These are phyloP conservation scores for Megamerina dolium DNA, from an alignment of 2,888 invertebrate genomes.

Conservation along the genomic window DNA sequence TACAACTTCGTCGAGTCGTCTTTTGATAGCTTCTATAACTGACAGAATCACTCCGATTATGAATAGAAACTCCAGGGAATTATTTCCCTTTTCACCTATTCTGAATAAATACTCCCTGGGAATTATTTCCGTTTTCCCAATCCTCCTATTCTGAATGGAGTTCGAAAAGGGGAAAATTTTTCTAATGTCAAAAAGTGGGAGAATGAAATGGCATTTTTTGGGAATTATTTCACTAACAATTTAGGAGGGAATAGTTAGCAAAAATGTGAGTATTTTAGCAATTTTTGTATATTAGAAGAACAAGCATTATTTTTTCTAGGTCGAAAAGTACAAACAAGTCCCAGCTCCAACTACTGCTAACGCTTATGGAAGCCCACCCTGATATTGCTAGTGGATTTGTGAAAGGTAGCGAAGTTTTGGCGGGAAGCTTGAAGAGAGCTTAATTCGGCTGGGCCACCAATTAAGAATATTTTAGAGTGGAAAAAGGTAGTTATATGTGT, in stretches of 20 bases:
- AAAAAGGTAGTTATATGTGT: slow-evolving; percentile 6
- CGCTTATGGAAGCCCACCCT: slow-evolving; percentile 6
- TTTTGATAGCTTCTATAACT: too few species aligned
- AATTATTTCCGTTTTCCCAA: slow-evolving; percentile 5
- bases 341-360: slow-evolving; percentile 4
- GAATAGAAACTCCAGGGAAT: too few species aligned
- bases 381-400: slow-evolving; percentile 7
- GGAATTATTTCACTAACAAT: neutral
- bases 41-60: too few species aligned
- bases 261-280: neutral
- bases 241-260: neutral
- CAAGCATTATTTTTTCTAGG: neutral
- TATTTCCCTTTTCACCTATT: neutral
- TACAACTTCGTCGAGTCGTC: too few species aligned
- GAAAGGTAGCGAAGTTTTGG: slow-evolving; percentile 8
- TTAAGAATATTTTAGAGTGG: slow-evolving; percentile 7
- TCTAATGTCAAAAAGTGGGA: neutral
- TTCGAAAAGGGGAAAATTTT: neutral
- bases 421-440: neutral
- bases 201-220: neutral
- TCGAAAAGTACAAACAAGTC: slow-evolving; percentile 7
- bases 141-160: neutral
- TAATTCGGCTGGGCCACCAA: slow-evolving; percentile 7
- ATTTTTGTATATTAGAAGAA: neutral
- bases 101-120: slow-evolving; percentile 1